phyloP scores from a whole-genome alignment of 2,888 invertebrate species.

The Vanessa cardui region DNA sequence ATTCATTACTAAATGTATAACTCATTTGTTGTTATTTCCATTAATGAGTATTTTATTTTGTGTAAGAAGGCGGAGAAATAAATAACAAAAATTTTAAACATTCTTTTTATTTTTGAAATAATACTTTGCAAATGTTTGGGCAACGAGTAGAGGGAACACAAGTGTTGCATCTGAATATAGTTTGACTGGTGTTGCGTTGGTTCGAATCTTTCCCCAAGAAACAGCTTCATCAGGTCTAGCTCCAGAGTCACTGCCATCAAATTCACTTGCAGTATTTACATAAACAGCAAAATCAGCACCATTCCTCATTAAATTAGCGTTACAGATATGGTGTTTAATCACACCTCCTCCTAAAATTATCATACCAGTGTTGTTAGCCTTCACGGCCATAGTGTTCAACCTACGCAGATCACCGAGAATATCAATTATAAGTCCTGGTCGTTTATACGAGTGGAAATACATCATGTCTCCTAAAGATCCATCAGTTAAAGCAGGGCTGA shows the following conservation, averaged over 20 bases:
- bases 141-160: conserved; percentile 96
- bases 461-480: conserved; percentile 99
- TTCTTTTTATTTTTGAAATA: conserved; percentile 81
- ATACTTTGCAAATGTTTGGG: conserved; percentile 95
- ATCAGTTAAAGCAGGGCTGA: conserved; percentile 98
- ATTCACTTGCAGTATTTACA: conserved; percentile 97
- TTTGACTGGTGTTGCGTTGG: conserved; percentile 94
- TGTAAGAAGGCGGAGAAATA: background rate
- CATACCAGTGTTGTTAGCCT: conserved; percentile 96
- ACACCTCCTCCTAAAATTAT: conserved; percentile 98
- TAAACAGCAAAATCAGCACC: conserved; percentile 98
- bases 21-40: too few relatives aligned
- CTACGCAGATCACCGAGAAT: conserved; percentile 95
- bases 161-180: conserved; percentile 97
- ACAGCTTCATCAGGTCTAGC: conserved; percentile 99
- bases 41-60: too few relatives aligned
- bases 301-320: conserved; percentile 99
- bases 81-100: conserved; percentile 52
- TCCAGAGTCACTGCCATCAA: conserved; percentile 98
- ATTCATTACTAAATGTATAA: too few relatives aligned
- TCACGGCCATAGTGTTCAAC: conserved; percentile 96
- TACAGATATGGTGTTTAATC: conserved; percentile 99
- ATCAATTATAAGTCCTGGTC: conserved; percentile 96
- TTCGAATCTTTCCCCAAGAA: conserved; percentile 99
- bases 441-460: conserved; percentile 97